Base-by-base conservation (phyloP, 2,113 vertebrate genomes). In the Oriolus oriolus region DNA sequence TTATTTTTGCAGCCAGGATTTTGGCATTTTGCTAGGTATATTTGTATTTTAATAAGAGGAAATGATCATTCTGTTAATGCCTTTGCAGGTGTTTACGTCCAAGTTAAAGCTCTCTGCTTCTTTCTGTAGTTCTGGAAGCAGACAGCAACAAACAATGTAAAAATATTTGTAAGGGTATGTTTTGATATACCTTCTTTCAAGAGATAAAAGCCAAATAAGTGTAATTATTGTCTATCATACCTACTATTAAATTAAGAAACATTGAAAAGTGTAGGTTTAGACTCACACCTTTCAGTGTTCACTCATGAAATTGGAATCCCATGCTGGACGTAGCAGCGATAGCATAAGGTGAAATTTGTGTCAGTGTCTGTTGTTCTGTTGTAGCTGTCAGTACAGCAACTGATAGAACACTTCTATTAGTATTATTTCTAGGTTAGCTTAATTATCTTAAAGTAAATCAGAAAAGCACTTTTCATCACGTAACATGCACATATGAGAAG, bases 391-490 rank as follows among this genome's bases (percentile, higher is more conserved):
- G 37, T 75, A 16, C 14, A 19, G 28, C 54, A 80, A 14, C 35
- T 39, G 61, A 16, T 45, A 39, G 47, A 76, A 28, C 14, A 54
- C 23, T 90, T 49, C 14, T 53, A 2, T 66, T 56, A 49, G 23
- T 66, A 19, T 41, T 74, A 56, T 56, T 92, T 87, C 45, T 63
- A 41, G 2, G 17, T 57, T 82, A 82, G 39, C 35, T 81, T 87
- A 78, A 53, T 61, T 20, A 49, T 31, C 13, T 60, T 74, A 35
- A 57, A 27, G 30, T 56, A 86, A 75, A 70, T 53, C 7, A 52
- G 20, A 81, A 56, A 28, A 77, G 3, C 3, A 9, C 10, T 73
- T 92, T 64, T 64, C 4, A 17, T 61, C 0, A 1, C 0, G 1
- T 56, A 74, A 16, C 14, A 11, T 1, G 4, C 20, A 14, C 5